Percentiles rank a stretch among this genome's conserved stretches.
phyloP scores from a whole-genome alignment of 2,888 invertebrate genomes.

The Clunio marinus region DNA sequence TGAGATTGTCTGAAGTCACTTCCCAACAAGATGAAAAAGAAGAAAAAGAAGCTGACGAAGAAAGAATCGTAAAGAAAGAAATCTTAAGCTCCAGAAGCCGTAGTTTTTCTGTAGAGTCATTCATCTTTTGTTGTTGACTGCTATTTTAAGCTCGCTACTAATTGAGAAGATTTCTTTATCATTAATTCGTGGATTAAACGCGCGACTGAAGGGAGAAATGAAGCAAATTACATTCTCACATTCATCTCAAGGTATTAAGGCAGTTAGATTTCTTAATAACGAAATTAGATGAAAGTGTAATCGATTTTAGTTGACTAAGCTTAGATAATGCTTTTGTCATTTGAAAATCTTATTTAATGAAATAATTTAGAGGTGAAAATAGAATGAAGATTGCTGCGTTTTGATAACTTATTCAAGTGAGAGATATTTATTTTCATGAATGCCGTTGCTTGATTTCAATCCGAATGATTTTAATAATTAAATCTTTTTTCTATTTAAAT shows the following conservation, averaged over 20 bases:
- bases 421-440: background rate
- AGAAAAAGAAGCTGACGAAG: background rate
- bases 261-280: background rate
- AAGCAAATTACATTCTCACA: conserved; percentile 29
- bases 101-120: conserved; percentile 26
- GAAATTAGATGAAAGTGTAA: conserved; percentile 23
- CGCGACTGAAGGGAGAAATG: background rate
- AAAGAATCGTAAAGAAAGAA: conserved; percentile 2
- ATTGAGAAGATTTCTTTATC: conserved; percentile 36
- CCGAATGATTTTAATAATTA: no score
- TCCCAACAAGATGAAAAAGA: no score
- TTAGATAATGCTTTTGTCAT: conserved; percentile 15
- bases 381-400: background rate
- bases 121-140: conserved; percentile 37
- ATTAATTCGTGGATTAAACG: conserved; percentile 35
- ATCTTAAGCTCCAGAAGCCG: conserved; percentile 36
- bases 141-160: conserved; percentile 34
- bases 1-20: conserved; percentile 12
- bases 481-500: no score
- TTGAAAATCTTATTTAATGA: background rate
- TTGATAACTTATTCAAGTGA: background rate
- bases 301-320: conserved; percentile 14
- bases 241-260: conserved; percentile 31
- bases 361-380: background rate
- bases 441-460: background rate